phyloP scores from a whole-genome alignment of 2,113 vertebrate species.

The Nothobranchius kuhntae region DNA sequence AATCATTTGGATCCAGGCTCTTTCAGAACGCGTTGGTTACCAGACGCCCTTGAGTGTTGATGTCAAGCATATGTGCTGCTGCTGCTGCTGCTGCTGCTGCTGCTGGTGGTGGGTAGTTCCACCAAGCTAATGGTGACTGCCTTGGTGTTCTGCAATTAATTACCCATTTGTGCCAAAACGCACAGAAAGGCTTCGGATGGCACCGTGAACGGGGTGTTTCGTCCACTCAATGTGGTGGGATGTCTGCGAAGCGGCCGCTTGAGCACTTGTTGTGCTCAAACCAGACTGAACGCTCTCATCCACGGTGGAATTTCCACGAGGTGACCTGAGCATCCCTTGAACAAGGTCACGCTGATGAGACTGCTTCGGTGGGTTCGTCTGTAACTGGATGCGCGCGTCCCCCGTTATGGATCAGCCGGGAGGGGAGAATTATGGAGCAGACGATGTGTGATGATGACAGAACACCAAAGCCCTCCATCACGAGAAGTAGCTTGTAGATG shows the following conservation, averaged over 20 bases:
- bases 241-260: conserved; percentile 43
- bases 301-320: conserved; percentile 33
- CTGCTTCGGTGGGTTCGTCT: conserved; percentile 28
- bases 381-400: conserved; percentile 46
- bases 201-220: conserved; percentile 35
- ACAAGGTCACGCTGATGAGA: conserved; percentile 71
- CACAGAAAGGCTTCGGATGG: conserved; percentile 14
- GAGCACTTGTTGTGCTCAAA: conserved; percentile 74
- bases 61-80: conserved; percentile 54
- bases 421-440: conserved; percentile 56
- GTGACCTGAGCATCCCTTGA: conserved; percentile 60
- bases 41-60: conserved; percentile 74
- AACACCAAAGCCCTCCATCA: conserved; percentile 26
- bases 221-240: conserved; percentile 50
- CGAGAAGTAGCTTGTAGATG: conserved; percentile 29
- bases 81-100: neutral
- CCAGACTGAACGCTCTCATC: conserved; percentile 18
- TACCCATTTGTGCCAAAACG: conserved; percentile 31
- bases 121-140: conserved; percentile 50
- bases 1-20: conserved; percentile 21
- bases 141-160: conserved; percentile 21
- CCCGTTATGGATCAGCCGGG: conserved; percentile 31
- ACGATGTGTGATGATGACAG: conserved; percentile 57
- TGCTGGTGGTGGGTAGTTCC: conserved; percentile 54
- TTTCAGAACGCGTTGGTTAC: conserved; percentile 55